Evolutionary conservation across 2,888 invertebrate genomes (phyloP), one percentile per base, ranked within the genome.

Genomic region (Leptura quadrifasciata): DNA sequence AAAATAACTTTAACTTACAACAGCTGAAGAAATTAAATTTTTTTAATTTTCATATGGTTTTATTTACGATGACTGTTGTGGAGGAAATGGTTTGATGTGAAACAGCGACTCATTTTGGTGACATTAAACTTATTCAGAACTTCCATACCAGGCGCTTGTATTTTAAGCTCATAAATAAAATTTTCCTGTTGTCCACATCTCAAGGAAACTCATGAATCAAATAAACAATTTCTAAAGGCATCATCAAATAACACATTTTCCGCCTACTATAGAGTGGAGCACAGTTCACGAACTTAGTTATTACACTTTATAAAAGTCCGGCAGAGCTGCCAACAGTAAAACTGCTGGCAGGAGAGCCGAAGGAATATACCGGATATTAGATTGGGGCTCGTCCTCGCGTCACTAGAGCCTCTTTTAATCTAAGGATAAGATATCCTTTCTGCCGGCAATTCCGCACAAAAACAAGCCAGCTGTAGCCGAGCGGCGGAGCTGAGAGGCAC

Each of bases 331-430:
- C 57, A 21, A 57, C 57, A 57, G 57, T 57, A 21, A 47, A 65
- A 27, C 65, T 47, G 55, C 31, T 61, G 54, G 72, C 35, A 18
- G 64, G 27, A 57, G 24, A 39, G 35, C 54, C 52, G 58, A 73
- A 73, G 64, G 47, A 69, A 76, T 70, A 75, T 70, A 74, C 71
- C 76, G 79, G 79, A 79, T 79, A 79, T 79, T 79, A 75, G 75
- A 79, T 76, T 79, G 74, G 72, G 55, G 74, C 52, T 74, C 71
- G 60, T 61, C 69, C 72, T 39, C 72, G 72, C 74, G 70, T 76
- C 72, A 70, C 67, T 76, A 61, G 68, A 75, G 72, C 61, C 76
- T 63, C 76, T 76, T 79, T 79, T 79, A 76, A 79, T 79, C 78
- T 76, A 17, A 65, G 75, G 79, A 79, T 75, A 70, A 76, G 78